Conservation (phyloP, 1,140 invertebrate species). For the Ceratosolen fusciceps region DNA sequence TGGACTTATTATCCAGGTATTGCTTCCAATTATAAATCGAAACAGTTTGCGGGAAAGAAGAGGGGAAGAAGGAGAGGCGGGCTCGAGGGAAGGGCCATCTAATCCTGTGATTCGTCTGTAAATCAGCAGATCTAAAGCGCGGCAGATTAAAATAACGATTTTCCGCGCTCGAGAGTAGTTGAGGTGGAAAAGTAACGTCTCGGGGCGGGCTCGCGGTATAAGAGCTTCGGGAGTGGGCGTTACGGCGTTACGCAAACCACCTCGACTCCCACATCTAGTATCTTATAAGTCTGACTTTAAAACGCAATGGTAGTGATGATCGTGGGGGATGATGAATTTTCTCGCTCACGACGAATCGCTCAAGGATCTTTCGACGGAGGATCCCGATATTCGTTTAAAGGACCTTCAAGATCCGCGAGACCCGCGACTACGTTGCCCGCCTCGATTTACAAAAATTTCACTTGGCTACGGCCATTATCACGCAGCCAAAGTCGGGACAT, state of each 20-base stretch:
- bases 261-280: neutral
- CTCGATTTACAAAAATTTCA: too few relatives aligned
- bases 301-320: too few relatives aligned
- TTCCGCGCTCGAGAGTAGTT: neutral
- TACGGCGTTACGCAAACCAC: neutral
- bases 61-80: neutral
- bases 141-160: constrained; percentile 31
- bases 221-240: neutral
- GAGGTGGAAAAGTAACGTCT: neutral
- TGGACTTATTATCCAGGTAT: neutral
- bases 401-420: too few relatives aligned
- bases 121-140: neutral
- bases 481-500: too few relatives aligned
- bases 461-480: too few relatives aligned
- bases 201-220: neutral
- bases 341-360: too few relatives aligned
- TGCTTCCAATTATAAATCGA: neutral
- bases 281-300: neutral
- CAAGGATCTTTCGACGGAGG: too few relatives aligned
- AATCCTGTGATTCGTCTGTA: constrained; percentile 14
- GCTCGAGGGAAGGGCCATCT: too few relatives aligned
- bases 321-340: too few relatives aligned
- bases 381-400: too few relatives aligned
- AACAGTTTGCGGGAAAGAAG: neutral
- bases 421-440: too few relatives aligned